Evolutionary conservation across 2,797 vertebrate genomes (phyloP).

Genomic region (Cuniculus paca): DNA sequence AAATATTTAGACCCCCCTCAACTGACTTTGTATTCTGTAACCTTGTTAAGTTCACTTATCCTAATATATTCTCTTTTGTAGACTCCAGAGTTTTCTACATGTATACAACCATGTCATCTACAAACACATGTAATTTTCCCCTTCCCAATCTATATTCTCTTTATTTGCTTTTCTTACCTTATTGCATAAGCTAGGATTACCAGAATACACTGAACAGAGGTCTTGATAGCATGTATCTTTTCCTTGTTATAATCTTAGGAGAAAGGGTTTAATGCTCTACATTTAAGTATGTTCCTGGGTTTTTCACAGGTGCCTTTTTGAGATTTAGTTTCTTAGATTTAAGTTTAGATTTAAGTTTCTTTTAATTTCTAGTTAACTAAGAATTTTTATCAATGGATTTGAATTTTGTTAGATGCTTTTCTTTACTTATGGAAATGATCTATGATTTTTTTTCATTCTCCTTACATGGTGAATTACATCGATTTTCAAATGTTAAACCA

Average conservation of each 20-base stretch:
- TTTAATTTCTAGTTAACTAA: constrained; percentile 33
- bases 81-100: neutral
- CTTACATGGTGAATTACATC: neutral
- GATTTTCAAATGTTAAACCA: constrained; percentile 20
- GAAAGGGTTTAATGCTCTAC: neutral
- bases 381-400: constrained; percentile 34
- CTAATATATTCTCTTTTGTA: constrained; percentile 4
- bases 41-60: neutral
- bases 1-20: neutral
- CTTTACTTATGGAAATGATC: neutral
- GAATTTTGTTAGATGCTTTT: constrained; percentile 37
- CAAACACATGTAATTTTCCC: neutral
- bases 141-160: neutral
- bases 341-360: neutral
- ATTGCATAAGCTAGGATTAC: neutral
- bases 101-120: neutral
- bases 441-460: neutral
- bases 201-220: neutral
- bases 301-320: constrained; percentile 41
- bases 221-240: neutral
- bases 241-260: neutral
- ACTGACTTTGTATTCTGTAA: neutral
- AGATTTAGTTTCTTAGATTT: neutral
- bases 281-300: neutral
- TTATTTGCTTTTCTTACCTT: constrained; percentile 4